Conservation (phyloP, 2,888 invertebrate genomes). For the Idaea dimidiata region DNA sequence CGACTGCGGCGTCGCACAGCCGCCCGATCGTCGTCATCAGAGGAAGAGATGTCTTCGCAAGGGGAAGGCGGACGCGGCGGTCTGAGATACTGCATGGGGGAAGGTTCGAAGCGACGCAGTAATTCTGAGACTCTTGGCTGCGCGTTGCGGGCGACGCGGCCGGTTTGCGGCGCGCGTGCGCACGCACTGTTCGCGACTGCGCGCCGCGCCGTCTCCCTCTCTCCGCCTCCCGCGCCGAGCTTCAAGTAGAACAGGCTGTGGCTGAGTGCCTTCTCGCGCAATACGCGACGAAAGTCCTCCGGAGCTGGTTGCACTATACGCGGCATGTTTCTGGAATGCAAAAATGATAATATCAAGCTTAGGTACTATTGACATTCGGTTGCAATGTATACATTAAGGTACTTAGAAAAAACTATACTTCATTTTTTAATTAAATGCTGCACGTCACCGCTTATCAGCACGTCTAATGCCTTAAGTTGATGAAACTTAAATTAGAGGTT, state of each 20-base stretch:
- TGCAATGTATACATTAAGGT: too few species aligned
- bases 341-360: not conserved
- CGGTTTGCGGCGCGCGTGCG: slow-evolving; percentile 63
- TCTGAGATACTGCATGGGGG: slow-evolving; percentile 74
- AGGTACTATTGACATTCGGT: not conserved
- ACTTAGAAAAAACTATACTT: too few species aligned
- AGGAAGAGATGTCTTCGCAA: slow-evolving; percentile 68
- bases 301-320: slow-evolving; percentile 62
- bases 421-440: too few species aligned
- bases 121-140: slow-evolving; percentile 72
- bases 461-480: too few species aligned
- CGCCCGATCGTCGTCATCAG: slow-evolving; percentile 74
- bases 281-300: slow-evolving; percentile 72
- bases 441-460: too few species aligned
- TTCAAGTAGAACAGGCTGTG: slow-evolving; percentile 77
- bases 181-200: slow-evolving; percentile 54
- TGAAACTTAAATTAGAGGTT: too few species aligned
- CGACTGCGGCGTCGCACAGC: slow-evolving; percentile 71
- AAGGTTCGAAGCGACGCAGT: slow-evolving; percentile 67
- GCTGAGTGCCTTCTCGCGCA: slow-evolving; percentile 73
- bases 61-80: slow-evolving; percentile 68
- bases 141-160: slow-evolving; percentile 60
- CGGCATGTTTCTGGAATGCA: slow-evolving; percentile 53
- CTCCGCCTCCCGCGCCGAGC: slow-evolving; percentile 60
- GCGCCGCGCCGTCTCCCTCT: slow-evolving; percentile 33